These are phyloP conservation scores for Anas platyrhynchos DNA, from an alignment of 2,113 vertebrate species.

Conservation along the genomic window DNA sequence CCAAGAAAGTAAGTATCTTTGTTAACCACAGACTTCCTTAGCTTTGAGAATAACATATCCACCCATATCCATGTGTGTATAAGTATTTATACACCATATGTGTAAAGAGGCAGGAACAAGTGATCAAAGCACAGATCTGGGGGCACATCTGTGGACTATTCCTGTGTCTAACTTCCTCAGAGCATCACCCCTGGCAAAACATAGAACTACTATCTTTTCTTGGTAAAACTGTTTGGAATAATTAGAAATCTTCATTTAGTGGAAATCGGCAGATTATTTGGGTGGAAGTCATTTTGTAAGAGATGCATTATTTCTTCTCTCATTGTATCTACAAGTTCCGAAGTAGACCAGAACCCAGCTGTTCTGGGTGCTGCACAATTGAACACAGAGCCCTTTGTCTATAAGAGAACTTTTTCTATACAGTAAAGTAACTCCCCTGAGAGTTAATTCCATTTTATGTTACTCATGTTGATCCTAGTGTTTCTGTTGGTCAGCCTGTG, in stretches of 20 bases:
- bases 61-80: background rate
- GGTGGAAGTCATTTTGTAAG: background rate
- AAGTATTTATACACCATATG: conserved; percentile 4
- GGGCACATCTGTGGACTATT: background rate
- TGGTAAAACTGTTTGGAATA: background rate
- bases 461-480: conserved; percentile 20
- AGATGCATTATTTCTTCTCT: conserved; percentile 17
- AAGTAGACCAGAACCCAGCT: background rate
- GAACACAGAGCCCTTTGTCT: background rate
- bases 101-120: background rate
- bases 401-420: background rate
- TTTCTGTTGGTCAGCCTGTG: background rate
- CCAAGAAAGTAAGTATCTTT: conserved; percentile 14
- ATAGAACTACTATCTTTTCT: background rate
- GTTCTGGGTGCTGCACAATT: background rate
- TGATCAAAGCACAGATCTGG: background rate
- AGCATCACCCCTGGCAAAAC: background rate
- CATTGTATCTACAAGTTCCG: background rate
- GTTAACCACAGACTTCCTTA: conserved; percentile 33
- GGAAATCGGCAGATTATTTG: background rate
- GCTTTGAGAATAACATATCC: conserved; percentile 41
- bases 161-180: background rate
- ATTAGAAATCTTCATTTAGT: background rate
- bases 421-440: background rate
- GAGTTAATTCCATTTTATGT: conserved; percentile 34